These are phyloP conservation scores for Corythornis leucogaster DNA, from an alignment of 2,797 vertebrate species.

Conservation along the genomic window DNA sequence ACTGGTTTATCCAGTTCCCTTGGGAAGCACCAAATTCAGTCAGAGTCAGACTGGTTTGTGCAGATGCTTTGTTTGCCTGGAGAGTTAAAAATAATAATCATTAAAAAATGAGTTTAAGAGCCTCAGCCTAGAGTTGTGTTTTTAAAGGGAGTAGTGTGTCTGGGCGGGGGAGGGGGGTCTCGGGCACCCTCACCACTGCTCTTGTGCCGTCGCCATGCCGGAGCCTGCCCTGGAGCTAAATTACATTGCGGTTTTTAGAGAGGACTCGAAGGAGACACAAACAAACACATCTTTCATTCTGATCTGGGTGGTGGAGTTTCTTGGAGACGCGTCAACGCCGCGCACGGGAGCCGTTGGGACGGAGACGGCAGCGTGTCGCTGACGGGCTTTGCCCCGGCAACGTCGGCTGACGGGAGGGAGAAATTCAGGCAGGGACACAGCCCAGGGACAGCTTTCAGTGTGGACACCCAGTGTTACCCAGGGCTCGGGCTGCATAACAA, in stretches of 20 bases:
- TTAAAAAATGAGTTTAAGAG: not conserved
- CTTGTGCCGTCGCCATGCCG: not conserved
- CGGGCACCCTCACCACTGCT: not conserved
- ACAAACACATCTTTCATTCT: not conserved
- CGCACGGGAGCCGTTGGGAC: fast-evolving
- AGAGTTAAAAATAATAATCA: not conserved
- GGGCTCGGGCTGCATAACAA: not conserved
- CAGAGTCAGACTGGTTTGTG: constrained; percentile 43
- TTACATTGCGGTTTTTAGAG: not conserved
- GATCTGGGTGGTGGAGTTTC: not conserved
- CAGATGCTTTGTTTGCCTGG: constrained; percentile 16
- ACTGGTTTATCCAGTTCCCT: constrained; percentile 4
- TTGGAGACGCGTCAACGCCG: not conserved
- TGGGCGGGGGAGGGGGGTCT: not conserved
- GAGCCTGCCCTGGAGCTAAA: not conserved
- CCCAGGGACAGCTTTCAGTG: not conserved
- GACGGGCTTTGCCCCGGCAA: fast-evolving
- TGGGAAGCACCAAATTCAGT: not conserved
- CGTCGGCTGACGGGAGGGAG: fast-evolving
- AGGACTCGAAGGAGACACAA: not conserved
- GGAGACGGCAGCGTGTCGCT: fast-evolving
- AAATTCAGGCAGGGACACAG: not conserved
- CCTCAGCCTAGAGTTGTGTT: not conserved
- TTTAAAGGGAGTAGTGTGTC: not conserved
- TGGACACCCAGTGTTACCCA: fast-evolving